A percentile compares a stretch with the other conserved stretches of the same genome.
Evolutionary conservation across 2,888 invertebrate species (phyloP).

Genomic region (Coleophora flavipennella): DNA sequence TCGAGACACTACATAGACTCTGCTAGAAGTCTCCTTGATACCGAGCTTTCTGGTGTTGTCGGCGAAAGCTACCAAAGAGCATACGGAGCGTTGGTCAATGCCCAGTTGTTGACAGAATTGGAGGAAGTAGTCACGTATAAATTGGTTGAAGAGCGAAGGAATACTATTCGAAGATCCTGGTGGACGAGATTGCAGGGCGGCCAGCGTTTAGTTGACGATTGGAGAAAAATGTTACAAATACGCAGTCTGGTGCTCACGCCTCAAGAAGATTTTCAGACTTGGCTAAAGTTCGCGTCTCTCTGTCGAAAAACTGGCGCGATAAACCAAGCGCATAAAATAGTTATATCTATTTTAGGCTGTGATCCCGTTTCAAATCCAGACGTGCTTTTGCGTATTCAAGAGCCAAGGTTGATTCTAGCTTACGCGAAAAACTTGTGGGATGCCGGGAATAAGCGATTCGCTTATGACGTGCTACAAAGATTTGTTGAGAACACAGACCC

Average conservation of each 20-base stretch:
- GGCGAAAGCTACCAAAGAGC: conserved; percentile 96
- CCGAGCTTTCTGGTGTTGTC: conserved; percentile 95
- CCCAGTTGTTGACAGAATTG: conserved; percentile 96
- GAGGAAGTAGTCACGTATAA: conserved; percentile 99
- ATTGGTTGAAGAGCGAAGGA: conserved; percentile 91
- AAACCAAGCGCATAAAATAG: conserved; percentile 92
- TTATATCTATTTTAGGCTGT: conserved; percentile 83
- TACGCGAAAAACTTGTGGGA: conserved; percentile 98
- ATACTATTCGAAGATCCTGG: conserved; percentile 88
- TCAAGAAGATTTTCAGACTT: conserved; percentile 94
- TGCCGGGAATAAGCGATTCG: conserved; percentile 81
- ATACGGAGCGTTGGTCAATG: conserved; percentile 95
- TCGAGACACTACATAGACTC: conserved; percentile 90
- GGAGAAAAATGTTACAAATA: conserved; percentile 97
- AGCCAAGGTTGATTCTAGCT: conserved; percentile 92
- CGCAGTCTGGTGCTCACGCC: conserved; percentile 93
- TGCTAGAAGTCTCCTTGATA: conserved; percentile 93
- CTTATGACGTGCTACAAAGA: conserved; percentile 83
- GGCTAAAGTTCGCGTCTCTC: conserved; percentile 97
- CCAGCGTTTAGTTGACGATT: conserved; percentile 95
- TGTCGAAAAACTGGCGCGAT: conserved; percentile 93
- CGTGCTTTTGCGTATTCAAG: conserved; percentile 79
- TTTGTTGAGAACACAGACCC: conserved; percentile 76
- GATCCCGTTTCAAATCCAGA: conserved; percentile 84
- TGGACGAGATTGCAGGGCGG: conserved; percentile 96